Conservation (phyloP, 2,888 invertebrate species). For the Parascotia fuliginaria region DNA sequence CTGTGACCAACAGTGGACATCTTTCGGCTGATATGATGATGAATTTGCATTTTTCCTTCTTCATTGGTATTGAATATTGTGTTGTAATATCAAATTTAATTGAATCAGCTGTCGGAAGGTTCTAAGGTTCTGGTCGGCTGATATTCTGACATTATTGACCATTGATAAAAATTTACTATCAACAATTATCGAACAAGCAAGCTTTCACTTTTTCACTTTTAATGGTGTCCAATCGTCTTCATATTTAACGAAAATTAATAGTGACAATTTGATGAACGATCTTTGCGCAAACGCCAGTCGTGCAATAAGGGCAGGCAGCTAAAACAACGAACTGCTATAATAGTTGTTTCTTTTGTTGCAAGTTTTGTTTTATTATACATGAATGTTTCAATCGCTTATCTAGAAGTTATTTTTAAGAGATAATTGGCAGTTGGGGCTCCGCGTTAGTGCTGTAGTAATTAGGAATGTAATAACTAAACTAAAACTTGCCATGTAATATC, state of each 20-base stretch:
- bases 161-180: conserved; percentile 40
- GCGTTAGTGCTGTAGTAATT: conserved; percentile 52
- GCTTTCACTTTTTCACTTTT: conserved; percentile 64
- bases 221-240: conserved; percentile 39
- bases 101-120: too few relatives aligned
- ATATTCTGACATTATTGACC: conserved; percentile 7
- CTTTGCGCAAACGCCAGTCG: conserved; percentile 72
- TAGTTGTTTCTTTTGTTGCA: neutral
- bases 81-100: neutral
- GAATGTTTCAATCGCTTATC: conserved; percentile 51
- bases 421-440: conserved; percentile 45
- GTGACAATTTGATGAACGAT: conserved; percentile 66
- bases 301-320: conserved; percentile 71
- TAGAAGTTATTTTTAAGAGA: conserved; percentile 47
- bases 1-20: too few relatives aligned
- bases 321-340: conserved; percentile 7
- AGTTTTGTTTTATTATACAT: neutral
- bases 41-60: too few relatives aligned
- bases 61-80: neutral
- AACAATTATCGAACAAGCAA: conserved; percentile 54
- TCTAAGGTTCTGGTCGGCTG: too few relatives aligned
- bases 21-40: too few relatives aligned
- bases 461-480: conserved; percentile 49
- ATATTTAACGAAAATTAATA: conserved; percentile 50
- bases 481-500: conserved; percentile 42